These are phyloP conservation scores for Venusia cambrica DNA, from an alignment of 2,888 invertebrate species.

Conservation along the genomic window DNA sequence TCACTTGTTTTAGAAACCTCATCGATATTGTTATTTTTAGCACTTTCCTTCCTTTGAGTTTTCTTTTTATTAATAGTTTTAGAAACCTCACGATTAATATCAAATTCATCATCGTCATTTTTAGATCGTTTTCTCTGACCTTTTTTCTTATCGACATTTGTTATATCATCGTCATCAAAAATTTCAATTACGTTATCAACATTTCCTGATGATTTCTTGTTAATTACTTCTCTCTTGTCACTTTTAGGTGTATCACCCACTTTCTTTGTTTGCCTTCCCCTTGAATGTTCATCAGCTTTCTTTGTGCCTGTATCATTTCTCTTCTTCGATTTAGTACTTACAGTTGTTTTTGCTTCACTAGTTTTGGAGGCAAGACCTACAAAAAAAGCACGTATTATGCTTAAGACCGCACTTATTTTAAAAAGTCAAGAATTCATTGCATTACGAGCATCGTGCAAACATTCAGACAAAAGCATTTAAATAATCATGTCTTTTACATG, in stretches of 20 bases:
- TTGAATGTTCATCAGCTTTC: conserved; percentile 3
- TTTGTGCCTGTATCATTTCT: conserved; percentile 27
- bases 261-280: conserved; percentile 1
- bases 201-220: background rate
- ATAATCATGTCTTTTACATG: background rate
- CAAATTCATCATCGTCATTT: conserved; percentile 3
- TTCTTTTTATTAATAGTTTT: background rate
- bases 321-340: conserved; percentile 16
- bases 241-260: background rate
- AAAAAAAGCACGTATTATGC: conserved; percentile 17
- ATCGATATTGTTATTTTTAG: background rate
- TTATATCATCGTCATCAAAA: background rate
- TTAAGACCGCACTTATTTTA: too few species aligned
- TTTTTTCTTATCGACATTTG: conserved; percentile 1
- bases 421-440: too few species aligned
- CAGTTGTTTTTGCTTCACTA: conserved; percentile 14
- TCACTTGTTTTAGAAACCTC: too few species aligned
- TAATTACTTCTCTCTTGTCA: background rate
- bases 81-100: background rate
- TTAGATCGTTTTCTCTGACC: conserved; percentile 1
- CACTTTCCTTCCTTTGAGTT: conserved; percentile 1
- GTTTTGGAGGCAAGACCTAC: conserved; percentile 20
- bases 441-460: conserved; percentile 11
- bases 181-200: background rate
- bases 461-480: conserved; percentile 7